Percentiles rank a stretch among this genome's conserved stretches.
Evolutionary conservation across 2,113 vertebrate species (phyloP).

Genomic region (Elgaria multicarinata): DNA sequence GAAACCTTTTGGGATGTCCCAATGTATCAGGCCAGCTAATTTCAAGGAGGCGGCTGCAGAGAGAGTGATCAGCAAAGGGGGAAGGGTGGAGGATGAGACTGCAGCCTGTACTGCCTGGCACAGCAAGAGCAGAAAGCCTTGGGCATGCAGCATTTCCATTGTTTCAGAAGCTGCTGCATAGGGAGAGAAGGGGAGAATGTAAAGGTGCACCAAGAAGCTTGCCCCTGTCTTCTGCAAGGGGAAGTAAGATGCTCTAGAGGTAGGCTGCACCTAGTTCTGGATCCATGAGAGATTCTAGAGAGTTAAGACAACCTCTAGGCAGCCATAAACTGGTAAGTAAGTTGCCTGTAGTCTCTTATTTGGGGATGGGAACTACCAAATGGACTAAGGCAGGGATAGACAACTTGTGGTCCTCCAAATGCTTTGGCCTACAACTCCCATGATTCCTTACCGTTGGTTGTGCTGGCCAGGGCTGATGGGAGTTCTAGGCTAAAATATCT

Average conservation of each 20-base stretch:
- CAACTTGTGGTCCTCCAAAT: too few relatives aligned
- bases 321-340: slow-evolving; percentile 7
- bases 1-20: background rate
- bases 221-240: background rate
- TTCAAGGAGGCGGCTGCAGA: background rate
- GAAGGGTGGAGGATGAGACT: slow-evolving; percentile 5
- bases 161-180: background rate
- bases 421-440: too few relatives aligned
- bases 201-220: background rate
- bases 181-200: background rate
- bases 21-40: background rate
- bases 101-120: background rate
- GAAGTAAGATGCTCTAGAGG: background rate
- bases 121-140: background rate
- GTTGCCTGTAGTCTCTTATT: background rate
- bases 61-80: background rate
- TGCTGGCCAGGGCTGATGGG: too few relatives aligned
- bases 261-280: background rate
- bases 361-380: background rate
- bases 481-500: too few relatives aligned
- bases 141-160: slow-evolving; percentile 7
- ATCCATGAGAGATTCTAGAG: background rate
- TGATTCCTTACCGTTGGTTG: too few relatives aligned
- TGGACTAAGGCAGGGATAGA: background rate
- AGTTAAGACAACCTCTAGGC: background rate